Evolutionary conservation across 2,888 invertebrate genomes (phyloP).

Genomic region (Nymphalis polychloros): DNA sequence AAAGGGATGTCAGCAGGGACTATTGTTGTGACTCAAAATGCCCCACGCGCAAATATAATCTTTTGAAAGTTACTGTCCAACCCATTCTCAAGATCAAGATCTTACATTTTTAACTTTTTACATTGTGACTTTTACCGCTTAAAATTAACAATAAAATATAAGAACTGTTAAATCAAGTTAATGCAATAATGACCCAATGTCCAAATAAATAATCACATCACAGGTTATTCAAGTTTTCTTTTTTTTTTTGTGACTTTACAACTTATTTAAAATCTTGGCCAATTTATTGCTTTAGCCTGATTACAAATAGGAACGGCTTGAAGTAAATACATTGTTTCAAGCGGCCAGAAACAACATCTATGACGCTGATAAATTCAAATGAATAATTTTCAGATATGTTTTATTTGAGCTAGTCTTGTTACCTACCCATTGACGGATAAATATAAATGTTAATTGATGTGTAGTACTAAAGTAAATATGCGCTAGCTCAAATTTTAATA

Average conservation of each 20-base stretch:
- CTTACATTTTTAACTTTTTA: constrained; percentile 33
- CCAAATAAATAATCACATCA: constrained; percentile 31
- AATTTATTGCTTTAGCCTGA: constrained; percentile 47
- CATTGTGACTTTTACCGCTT: constrained; percentile 60
- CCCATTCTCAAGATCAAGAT: constrained; percentile 43
- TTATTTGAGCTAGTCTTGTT: constrained; percentile 70
- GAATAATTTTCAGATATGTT: constrained; percentile 42
- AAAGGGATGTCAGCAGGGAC: constrained; percentile 16
- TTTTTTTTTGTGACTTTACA: constrained; percentile 22
- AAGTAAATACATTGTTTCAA: constrained; percentile 62
- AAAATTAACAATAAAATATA: constrained; percentile 38
- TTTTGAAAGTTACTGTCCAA: constrained; percentile 35
- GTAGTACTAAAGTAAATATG: constrained; percentile 57
- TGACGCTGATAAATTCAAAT: constrained; percentile 56
- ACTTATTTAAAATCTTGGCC: constrained; percentile 18
- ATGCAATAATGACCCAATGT: constrained; percentile 35
- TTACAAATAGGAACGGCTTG: constrained; percentile 59
- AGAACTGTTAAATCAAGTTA: constrained; percentile 40
- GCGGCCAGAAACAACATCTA: constrained; percentile 67
- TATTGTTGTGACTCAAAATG: constrained; percentile 20
- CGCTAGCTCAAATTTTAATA: constrained; percentile 67
- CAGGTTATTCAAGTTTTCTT: constrained; percentile 10
- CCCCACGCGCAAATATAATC: constrained; percentile 38
- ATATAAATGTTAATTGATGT: constrained; percentile 22
- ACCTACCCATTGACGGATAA: constrained; percentile 59